phyloP scores from a whole-genome alignment of 2,888 invertebrate genomes.

The Spodoptera exigua region DNA sequence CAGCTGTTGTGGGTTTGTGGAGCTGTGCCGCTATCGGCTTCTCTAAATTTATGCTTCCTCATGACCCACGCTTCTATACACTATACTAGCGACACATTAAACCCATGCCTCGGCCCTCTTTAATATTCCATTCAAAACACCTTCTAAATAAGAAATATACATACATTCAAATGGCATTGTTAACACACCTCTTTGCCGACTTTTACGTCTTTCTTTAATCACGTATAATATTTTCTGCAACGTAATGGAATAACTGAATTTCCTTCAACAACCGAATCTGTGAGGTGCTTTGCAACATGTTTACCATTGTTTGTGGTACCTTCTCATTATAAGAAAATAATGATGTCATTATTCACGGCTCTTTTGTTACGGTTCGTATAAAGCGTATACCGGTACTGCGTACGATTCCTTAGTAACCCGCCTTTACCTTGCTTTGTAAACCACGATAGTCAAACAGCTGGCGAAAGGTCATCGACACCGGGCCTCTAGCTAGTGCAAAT shows the following conservation, averaged over 20 bases:
- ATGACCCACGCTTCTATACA: constrained; percentile 79
- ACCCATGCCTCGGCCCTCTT: constrained; percentile 69
- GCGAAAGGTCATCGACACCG: constrained; percentile 83
- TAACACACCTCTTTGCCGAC: constrained; percentile 54
- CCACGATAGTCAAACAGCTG: constrained; percentile 87
- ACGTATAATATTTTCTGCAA: constrained; percentile 49
- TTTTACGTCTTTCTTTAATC: constrained; percentile 53
- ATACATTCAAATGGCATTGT: constrained; percentile 68
- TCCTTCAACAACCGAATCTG: constrained; percentile 52
- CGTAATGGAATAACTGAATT: constrained; percentile 35
- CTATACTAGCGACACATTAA: constrained; percentile 69
- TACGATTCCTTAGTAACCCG: constrained; percentile 81
- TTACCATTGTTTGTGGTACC: constrained; percentile 66
- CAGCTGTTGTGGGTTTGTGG: constrained; percentile 87
- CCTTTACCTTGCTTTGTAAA: constrained; percentile 74
- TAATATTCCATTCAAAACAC: constrained; percentile 75
- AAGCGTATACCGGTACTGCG: constrained; percentile 78
- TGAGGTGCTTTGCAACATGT: constrained; percentile 55
- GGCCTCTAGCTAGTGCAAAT: constrained; percentile 85
- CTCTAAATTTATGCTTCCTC: constrained; percentile 88
- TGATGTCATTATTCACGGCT: constrained; percentile 85
- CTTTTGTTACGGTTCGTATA: constrained; percentile 83
- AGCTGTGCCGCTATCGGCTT: constrained; percentile 78
- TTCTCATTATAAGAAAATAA: constrained; percentile 81
- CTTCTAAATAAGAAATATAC: constrained; percentile 68